Base-by-base conservation (phyloP, 1,140 invertebrate species). In the Papilio polytes region DNA sequence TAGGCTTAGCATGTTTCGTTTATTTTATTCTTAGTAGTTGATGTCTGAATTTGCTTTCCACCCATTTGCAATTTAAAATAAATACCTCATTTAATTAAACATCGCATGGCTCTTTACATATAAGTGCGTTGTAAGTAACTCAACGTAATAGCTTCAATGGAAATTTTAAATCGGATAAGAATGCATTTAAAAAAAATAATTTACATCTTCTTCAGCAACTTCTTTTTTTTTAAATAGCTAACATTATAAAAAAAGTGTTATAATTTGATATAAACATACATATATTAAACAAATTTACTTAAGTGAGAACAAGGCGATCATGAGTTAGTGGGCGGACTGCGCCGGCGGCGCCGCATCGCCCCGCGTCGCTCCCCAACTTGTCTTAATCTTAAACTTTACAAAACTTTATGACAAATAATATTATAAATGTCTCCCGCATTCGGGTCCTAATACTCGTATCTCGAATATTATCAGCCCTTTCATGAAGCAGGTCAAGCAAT, bases 261-360 rank as follows among this genome's bases (percentile, higher is more conserved):
- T 22, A 76, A 76, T 51, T 36, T 31, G 41, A 48, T 53, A 53
- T 51, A 74, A 74, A 76, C 44, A 31, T 31, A 63, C 51, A 56
- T 20, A 44, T 41, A 4, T 36, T 73, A 41, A 46, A 74, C 44
- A 74, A 83, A 73, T 53, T 2, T 18, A 22, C 59, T 80, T 82
- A 79, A 85, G 76, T 80, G 78, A 74, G 66, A 83, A 85, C 83
- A 74, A 83, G 82, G 59, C 82, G 76, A 82, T 85, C 63, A 70
- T 26, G 46, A 22, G 66, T 74, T 15, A n/a, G 80, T 83, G 80
- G 84, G 82, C 84, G 84, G 81, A 74, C 41, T 70, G 74, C 53
- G 85, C 86, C 86, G 85, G 46, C 84, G 85, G 85, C 80, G 70
- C 36, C 36, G 15, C 78, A 76, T 83, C 83, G 83, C 73, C 82